These are phyloP conservation scores for Morone saxatilis DNA, from an alignment of 2,113 vertebrate genomes.

Conservation along the genomic window DNA sequence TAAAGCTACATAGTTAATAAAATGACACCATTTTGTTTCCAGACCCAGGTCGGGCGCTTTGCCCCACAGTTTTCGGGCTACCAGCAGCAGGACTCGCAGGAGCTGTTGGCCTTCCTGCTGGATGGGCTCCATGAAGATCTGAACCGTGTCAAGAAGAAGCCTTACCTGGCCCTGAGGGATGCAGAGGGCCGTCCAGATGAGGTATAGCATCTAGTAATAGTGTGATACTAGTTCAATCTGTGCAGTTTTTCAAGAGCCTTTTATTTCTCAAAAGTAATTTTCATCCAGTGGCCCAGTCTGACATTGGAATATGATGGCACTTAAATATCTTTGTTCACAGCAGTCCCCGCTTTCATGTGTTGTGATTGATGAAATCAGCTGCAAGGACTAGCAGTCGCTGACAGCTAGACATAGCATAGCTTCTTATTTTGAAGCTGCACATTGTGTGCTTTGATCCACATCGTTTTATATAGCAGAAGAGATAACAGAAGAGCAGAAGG, in stretches of 20 bases:
- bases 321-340: neutral
- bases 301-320: neutral
- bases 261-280: neutral
- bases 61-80: conserved; percentile 99
- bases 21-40: conserved; percentile 21
- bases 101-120: conserved; percentile 94
- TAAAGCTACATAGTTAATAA: neutral
- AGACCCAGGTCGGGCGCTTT: conserved; percentile 97
- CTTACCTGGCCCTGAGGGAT: conserved; percentile 94
- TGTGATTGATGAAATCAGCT: neutral
- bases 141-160: conserved; percentile 98
- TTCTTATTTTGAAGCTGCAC: neutral
- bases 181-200: conserved; percentile 93
- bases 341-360: neutral
- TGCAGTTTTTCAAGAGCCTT: neutral
- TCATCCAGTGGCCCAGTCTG: neutral
- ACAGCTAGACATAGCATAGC: neutral
- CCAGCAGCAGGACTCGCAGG: conserved; percentile 98
- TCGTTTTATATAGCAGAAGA: neutral
- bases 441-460: neutral
- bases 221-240: too few species aligned
- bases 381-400: neutral
- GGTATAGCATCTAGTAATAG: conserved; percentile 77
- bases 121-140: conserved; percentile 98
- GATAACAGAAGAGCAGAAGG: neutral